Percentiles rank a stretch among this genome's conserved stretches.
Conservation (phyloP, 2,888 invertebrate genomes). For the Hyposoter didymator region DNA sequence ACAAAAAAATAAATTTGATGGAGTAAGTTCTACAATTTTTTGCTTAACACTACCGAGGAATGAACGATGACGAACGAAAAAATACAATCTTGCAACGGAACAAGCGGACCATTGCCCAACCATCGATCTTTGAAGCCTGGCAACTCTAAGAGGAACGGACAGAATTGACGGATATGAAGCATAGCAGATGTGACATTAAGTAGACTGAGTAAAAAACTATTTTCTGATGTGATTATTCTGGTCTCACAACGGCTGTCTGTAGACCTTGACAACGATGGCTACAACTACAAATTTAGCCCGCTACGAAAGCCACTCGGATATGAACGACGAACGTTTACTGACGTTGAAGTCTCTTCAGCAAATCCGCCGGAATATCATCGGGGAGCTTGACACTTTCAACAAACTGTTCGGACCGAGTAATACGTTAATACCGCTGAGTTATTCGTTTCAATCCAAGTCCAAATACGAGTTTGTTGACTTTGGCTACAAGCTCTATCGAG, state of each 20-base stretch:
- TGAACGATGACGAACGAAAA: no score
- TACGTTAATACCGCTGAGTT: background rate
- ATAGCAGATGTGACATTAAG: background rate
- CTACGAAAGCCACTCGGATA: background rate
- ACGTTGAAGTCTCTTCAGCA: slow-evolving; percentile 2
- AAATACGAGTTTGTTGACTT: background rate
- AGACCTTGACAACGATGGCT: background rate
- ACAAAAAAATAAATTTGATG: no score
- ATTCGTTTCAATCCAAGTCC: background rate
- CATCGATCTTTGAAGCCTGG: no score
- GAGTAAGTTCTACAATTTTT: no score
- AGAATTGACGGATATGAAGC: no score
- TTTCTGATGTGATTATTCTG: background rate
- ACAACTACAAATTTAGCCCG: background rate
- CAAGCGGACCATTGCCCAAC: no score
- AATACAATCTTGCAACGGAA: no score
- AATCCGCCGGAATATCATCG: background rate
- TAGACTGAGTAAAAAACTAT: background rate
- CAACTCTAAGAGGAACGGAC: no score
- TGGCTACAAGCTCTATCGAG: background rate
- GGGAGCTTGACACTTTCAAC: background rate
- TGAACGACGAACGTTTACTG: background rate
- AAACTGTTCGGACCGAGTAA: background rate
- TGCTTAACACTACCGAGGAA: no score
- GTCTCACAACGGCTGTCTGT: background rate